Conservation (phyloP, 2,888 invertebrate genomes). For the Heliconius erato region DNA sequence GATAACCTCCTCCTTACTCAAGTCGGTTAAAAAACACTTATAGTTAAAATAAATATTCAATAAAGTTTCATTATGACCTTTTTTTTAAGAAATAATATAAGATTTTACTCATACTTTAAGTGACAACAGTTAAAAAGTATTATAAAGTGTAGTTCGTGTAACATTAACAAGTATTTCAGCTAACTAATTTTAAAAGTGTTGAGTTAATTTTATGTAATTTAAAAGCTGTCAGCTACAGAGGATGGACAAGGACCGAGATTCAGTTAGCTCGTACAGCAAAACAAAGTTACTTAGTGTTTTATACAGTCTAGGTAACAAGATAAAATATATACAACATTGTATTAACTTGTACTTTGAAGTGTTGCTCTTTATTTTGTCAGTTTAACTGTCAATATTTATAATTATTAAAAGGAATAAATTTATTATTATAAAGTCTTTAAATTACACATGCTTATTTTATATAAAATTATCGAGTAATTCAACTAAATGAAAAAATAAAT, state of each 20-base stretch:
- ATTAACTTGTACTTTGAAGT: not conserved
- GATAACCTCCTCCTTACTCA: too few relatives aligned
- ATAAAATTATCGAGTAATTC: too few relatives aligned
- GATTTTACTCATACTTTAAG: not conserved
- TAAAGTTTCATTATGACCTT: too few relatives aligned
- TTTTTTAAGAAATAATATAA: too few relatives aligned
- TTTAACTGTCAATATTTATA: not conserved
- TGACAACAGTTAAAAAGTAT: not conserved
- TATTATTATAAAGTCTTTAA: too few relatives aligned
- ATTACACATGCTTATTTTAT: too few relatives aligned
- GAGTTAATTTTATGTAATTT: conserved; percentile 31
- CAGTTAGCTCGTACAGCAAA: not conserved
- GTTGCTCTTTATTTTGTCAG: too few relatives aligned
- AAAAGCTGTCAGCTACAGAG: conserved; percentile 27
- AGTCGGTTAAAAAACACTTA: too few relatives aligned
- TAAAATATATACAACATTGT: not conserved
- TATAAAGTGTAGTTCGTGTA: not conserved
- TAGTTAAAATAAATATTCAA: too few relatives aligned
- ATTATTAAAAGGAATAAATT: too few relatives aligned
- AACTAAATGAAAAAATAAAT: too few relatives aligned
- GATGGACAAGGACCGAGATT: conserved; percentile 21
- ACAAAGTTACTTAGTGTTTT: not conserved
- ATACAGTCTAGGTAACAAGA: not conserved
- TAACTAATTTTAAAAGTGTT: conserved; percentile 23
- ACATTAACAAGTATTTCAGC: not conserved